phyloP scores from a whole-genome alignment of 2,888 invertebrate genomes.

The Formica aserva region DNA sequence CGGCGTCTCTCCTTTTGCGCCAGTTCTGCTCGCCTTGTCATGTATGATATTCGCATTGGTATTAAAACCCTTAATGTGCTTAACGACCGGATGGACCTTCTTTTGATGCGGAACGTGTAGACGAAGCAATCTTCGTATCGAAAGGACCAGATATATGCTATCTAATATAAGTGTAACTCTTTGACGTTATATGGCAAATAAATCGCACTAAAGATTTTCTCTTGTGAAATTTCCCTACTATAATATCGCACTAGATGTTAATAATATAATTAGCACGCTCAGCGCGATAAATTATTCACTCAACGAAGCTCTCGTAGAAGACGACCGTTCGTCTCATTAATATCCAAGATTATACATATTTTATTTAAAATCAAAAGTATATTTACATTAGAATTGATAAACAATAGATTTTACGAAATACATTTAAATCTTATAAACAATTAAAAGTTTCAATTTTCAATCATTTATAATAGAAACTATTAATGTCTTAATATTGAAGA shows the following conservation, averaged over 20 bases:
- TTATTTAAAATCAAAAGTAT: background rate
- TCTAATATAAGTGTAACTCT: background rate
- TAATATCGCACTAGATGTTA: background rate
- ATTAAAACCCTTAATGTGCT: conserved; percentile 51
- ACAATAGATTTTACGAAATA: background rate
- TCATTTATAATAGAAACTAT: background rate
- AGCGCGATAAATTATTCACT: background rate
- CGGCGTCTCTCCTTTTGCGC: conserved; percentile 66
- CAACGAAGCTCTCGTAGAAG: background rate
- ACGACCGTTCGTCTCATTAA: background rate
- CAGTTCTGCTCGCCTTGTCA: conserved; percentile 51
- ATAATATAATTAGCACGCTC: background rate
- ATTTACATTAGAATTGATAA: background rate
- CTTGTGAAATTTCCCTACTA: background rate
- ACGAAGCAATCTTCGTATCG: background rate
- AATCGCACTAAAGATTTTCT: background rate
- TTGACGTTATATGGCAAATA: background rate
- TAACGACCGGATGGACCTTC: background rate
- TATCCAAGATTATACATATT: background rate
- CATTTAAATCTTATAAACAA: background rate
- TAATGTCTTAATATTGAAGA: background rate
- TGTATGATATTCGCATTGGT: conserved; percentile 63
- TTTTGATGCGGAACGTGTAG: conserved; percentile 5
- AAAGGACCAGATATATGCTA: background rate
- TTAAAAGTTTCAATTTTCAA: background rate